phyloP scores from a whole-genome alignment of 23 tunicate genomes.

The Oikopleura dioica region DNA sequence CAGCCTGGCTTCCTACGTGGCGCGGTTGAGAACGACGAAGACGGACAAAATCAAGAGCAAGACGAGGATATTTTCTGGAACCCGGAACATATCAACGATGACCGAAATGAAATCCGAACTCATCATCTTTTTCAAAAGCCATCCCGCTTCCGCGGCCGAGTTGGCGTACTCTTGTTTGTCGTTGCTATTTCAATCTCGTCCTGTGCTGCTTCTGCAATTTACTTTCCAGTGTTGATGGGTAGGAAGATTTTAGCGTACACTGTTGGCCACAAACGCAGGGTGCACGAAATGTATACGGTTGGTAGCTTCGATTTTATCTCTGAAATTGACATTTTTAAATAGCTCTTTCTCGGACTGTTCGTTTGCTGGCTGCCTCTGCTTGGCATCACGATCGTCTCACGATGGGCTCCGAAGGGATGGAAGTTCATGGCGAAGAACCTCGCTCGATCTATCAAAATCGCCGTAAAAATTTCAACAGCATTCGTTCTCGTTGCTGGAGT shows the following conservation, averaged over 20 bases:
- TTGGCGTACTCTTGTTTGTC: not conserved
- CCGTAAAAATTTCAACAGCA: not conserved
- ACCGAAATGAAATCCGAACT: not conserved
- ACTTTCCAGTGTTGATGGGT: slow-evolving; percentile 26
- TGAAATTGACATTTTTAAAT: slow-evolving; percentile 12
- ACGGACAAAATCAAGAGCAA: not conserved
- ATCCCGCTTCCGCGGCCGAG: not conserved
- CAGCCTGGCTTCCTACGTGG: not conserved
- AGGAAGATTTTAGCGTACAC: slow-evolving; percentile 13
- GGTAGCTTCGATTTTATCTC: not conserved
- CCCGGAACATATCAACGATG: not conserved
- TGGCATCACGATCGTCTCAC: slow-evolving; percentile 10
- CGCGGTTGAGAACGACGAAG: not conserved
- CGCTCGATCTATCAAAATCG: slow-evolving; percentile 6
- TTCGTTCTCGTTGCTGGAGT: not conserved
- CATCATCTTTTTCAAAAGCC: not conserved
- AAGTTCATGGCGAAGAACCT: slow-evolving; percentile 15
- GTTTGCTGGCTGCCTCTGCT: slow-evolving; percentile 24
- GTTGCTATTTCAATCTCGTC: not conserved
- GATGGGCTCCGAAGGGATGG: slow-evolving; percentile 29
- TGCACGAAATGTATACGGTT: not conserved
- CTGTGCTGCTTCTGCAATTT: not conserved
- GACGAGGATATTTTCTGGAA: not conserved
- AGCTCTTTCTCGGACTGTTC: slow-evolving; percentile 24
- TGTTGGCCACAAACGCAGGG: slow-evolving; percentile 15